Percentiles rank a stretch among this genome's conserved stretches.
Conservation (phyloP, 2,113 vertebrate species). For the Oncorhynchus gorbuscha region DNA sequence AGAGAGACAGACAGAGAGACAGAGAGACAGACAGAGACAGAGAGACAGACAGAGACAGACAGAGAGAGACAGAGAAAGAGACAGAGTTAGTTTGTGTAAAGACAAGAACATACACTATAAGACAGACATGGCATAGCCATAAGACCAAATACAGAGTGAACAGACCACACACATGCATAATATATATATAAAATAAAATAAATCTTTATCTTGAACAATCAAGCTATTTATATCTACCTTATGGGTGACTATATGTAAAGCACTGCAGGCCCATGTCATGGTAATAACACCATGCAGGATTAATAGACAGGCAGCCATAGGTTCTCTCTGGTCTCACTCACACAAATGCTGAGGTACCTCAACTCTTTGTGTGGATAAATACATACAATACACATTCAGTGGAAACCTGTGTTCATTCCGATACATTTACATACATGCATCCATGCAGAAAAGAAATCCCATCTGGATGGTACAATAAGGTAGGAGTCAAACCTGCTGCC, state of each 20-base stretch:
- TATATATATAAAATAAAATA: no score
- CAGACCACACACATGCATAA: no score
- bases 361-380: conserved; percentile 42
- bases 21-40: conserved; percentile 4
- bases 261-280: conserved; percentile 17
- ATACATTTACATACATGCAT: conserved; percentile 65
- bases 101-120: no score
- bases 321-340: conserved; percentile 46
- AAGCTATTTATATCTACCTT: no score
- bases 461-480: background rate
- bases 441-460: conserved; percentile 63
- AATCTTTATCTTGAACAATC: no score
- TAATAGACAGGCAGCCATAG: conserved; percentile 22
- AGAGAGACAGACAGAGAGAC: background rate
- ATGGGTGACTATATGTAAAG: background rate
- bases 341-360: conserved; percentile 32
- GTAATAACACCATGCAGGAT: conserved; percentile 33
- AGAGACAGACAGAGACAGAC: background rate
- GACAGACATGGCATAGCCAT: no score
- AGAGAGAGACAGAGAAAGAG: background rate
- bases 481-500: background rate
- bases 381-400: conserved; percentile 44
- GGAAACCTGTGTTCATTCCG: conserved; percentile 51
- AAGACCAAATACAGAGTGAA: no score
- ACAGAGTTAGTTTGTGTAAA: no score